Conservation (phyloP, 2,797 vertebrate genomes). For the Spinus olivaceus region DNA sequence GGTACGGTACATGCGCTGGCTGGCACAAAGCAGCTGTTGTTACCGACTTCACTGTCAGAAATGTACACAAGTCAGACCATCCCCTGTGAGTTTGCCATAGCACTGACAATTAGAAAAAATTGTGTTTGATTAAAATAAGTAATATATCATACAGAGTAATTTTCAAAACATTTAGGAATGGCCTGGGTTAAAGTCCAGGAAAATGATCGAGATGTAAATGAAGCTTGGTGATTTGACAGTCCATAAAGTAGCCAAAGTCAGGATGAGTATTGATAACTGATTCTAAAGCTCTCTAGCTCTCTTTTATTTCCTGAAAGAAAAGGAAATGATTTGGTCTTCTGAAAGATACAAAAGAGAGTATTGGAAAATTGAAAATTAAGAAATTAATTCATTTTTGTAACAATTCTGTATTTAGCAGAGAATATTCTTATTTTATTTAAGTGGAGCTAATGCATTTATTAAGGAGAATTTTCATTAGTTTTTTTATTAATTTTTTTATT, state of each 20-base stretch:
- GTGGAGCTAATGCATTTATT: neutral
- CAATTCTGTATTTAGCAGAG: neutral
- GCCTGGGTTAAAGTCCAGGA: neutral
- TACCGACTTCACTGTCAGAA: slow-evolving; percentile 91
- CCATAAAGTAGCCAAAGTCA: neutral
- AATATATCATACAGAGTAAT: slow-evolving; percentile 61
- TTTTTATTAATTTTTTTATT: neutral
- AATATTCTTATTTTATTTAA: neutral
- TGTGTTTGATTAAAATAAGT: slow-evolving; percentile 86
- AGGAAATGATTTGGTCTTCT: neutral
- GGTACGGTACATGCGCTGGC: slow-evolving; percentile 87
- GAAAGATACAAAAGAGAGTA: neutral
- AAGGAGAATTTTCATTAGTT: neutral
- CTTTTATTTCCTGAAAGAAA: neutral
- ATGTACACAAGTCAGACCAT: slow-evolving; percentile 90
- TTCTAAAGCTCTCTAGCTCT: neutral
- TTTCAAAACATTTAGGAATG: slow-evolving; percentile 31
- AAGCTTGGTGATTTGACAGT: neutral
- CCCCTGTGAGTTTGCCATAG: slow-evolving; percentile 82
- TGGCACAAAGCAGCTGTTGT: slow-evolving; percentile 94
- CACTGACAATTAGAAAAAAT: slow-evolving; percentile 88
- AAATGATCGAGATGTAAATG: neutral
- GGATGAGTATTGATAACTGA: neutral
- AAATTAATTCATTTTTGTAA: neutral
- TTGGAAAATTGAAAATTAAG: neutral